phyloP scores from a whole-genome alignment of 2,797 vertebrate genomes.

The Cirrhinus mrigala region DNA sequence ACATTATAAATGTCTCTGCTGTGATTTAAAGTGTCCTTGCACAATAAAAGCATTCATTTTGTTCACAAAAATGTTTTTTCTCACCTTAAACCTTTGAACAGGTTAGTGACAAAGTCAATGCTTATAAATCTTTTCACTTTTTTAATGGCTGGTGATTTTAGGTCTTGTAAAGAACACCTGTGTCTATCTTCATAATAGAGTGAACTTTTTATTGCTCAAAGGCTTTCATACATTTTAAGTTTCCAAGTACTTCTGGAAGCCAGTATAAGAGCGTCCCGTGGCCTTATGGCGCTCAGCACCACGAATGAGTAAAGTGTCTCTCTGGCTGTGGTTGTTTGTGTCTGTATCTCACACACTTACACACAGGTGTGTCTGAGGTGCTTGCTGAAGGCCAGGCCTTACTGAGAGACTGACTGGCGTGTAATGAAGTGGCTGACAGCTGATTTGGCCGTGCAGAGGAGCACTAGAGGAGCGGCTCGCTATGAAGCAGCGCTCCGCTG shows the following conservation, averaged over 20 bases:
- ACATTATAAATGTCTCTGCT: neutral
- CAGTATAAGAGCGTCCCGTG: neutral
- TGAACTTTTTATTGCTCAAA: neutral
- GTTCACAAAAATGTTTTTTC: neutral
- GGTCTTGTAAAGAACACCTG: neutral
- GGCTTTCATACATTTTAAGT: neutral
- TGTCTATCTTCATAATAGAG: neutral
- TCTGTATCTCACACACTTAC: conserved; percentile 39
- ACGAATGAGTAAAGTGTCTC: neutral
- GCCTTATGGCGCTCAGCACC: neutral
- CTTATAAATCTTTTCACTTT: no score
- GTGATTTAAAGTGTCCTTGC: neutral
- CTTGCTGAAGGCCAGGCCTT: conserved; percentile 47
- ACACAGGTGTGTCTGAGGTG: conserved; percentile 53
- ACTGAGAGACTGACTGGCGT: conserved; percentile 56
- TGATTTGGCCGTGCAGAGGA: conserved; percentile 47
- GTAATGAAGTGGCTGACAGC: conserved; percentile 59
- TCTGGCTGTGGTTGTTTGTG: conserved; percentile 25
- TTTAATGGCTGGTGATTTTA: neutral
- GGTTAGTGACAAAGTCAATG: no score
- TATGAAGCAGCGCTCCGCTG: neutral
- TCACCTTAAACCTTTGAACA: neutral
- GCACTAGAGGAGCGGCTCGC: neutral
- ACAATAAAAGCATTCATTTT: neutral
- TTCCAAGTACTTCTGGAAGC: neutral